phyloP scores from a whole-genome alignment of 2,888 invertebrate species.

The Neria commutata region DNA sequence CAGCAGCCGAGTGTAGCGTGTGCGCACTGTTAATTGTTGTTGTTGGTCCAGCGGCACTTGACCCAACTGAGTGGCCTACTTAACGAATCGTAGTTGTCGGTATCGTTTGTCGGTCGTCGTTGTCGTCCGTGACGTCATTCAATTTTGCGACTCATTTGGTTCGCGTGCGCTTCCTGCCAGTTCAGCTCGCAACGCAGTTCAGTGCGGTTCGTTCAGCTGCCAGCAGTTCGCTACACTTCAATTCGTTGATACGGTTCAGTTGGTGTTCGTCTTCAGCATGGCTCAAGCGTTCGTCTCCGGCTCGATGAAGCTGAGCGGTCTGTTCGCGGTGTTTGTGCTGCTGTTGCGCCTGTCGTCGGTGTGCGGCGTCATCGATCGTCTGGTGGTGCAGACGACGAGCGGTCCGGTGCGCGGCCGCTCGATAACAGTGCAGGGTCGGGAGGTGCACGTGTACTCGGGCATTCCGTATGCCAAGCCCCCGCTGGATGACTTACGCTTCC shows the following conservation, averaged over 20 bases:
- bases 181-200: too few species aligned
- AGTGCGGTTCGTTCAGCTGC: conserved; percentile 15
- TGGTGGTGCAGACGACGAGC: conserved; percentile 82
- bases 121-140: background rate
- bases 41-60: conserved; percentile 3
- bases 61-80: conserved; percentile 5
- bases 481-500: conserved; percentile 82
- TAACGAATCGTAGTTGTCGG: conserved; percentile 37
- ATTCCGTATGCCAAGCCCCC: conserved; percentile 93
- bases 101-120: conserved; percentile 30
- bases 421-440: conserved; percentile 80
- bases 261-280: conserved; percentile 33
- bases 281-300: conserved; percentile 28
- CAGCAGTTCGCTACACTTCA: too few species aligned
- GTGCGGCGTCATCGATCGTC: conserved; percentile 67
- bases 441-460: conserved; percentile 87
- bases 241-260: background rate
- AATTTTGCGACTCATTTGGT: too few species aligned
- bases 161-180: too few species aligned
- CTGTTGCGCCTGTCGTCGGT: conserved; percentile 51
- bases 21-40: background rate
- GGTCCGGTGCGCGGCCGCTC: conserved; percentile 82
- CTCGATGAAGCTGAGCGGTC: conserved; percentile 25
- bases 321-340: conserved; percentile 43
- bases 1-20: background rate